Conservation (phyloP, 1,140 invertebrate species). For the Drosophila truncata region DNA sequence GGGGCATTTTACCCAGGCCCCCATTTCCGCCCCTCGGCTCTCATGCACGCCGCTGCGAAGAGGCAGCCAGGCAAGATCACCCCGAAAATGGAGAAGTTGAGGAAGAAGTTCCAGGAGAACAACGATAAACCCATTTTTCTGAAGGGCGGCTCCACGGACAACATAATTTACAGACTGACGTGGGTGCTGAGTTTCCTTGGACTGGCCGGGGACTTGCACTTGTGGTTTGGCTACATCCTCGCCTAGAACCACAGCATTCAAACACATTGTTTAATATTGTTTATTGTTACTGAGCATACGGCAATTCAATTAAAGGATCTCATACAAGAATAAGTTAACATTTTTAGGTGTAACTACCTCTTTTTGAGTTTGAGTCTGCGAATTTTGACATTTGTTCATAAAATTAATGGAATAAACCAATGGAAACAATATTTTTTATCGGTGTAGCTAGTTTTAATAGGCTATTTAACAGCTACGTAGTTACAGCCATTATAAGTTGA, state of each 20-base stretch:
- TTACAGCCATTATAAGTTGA: neutral
- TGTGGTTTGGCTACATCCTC: slow-evolving; percentile 56
- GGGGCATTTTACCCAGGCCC: neutral
- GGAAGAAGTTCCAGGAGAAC: slow-evolving; percentile 85
- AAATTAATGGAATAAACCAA: neutral
- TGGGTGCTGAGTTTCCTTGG: slow-evolving; percentile 84
- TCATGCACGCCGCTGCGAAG: slow-evolving; percentile 13
- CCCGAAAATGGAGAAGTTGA: slow-evolving; percentile 75
- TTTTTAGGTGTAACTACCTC: neutral
- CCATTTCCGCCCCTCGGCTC: slow-evolving; percentile 13
- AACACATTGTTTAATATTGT: slow-evolving; percentile 8
- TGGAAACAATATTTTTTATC: neutral
- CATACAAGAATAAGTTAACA: neutral
- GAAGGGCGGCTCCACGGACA: slow-evolving; percentile 87
- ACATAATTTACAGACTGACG: slow-evolving; percentile 86
- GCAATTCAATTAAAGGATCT: slow-evolving; percentile 20
- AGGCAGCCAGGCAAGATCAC: slow-evolving; percentile 38
- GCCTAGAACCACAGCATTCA: slow-evolving; percentile 7
- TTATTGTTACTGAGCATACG: slow-evolving; percentile 6
- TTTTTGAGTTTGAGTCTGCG: neutral
- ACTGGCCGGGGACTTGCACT: slow-evolving; percentile 51
- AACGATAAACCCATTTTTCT: slow-evolving; percentile 88
- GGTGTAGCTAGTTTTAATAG: slow-evolving; percentile 10
- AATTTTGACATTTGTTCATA: no score
- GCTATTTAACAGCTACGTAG: slow-evolving; percentile 1